Conservation (phyloP, 2,797 vertebrate species). For the Rachycentron canadum region DNA sequence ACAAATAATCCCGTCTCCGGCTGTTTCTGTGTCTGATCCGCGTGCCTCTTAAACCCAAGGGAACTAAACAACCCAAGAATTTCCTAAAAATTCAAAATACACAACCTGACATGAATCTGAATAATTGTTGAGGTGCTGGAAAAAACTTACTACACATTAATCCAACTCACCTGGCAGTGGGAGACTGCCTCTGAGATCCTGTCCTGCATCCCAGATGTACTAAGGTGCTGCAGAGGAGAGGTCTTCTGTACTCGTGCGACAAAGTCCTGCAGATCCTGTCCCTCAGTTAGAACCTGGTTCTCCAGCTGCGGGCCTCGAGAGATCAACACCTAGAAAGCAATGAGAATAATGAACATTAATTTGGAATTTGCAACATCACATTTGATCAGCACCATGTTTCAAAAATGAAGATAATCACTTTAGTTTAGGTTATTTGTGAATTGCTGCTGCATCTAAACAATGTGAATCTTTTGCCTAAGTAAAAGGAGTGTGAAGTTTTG, state of each 20-base stretch:
- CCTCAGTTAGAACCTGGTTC: constrained; percentile 39
- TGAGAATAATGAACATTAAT: not conserved
- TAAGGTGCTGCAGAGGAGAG: constrained; percentile 54
- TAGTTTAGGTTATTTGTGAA: not conserved
- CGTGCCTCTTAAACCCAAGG: constrained; percentile 35
- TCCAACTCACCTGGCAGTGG: constrained; percentile 48
- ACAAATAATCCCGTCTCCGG: constrained; percentile 45
- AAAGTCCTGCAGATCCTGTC: constrained; percentile 39
- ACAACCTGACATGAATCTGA: not conserved
- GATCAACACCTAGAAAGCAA: constrained; percentile 36
- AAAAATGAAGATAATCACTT: not conserved
- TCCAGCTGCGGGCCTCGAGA: constrained; percentile 60
- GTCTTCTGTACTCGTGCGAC: constrained; percentile 24
- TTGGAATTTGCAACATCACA: not conserved
- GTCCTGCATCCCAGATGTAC: constrained; percentile 16
- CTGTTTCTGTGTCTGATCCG: constrained; percentile 27
- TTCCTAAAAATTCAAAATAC: constrained; percentile 46
- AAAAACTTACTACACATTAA: not conserved
- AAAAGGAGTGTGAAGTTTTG: not conserved
- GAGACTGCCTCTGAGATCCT: constrained; percentile 42
- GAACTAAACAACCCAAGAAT: constrained; percentile 50
- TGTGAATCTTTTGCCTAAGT: not conserved
- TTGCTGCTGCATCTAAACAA: not conserved
- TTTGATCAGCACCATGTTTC: not conserved
- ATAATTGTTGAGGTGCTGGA: not conserved